These are phyloP conservation scores for Crossoptilon crossoptilon DNA, from an alignment of 2,797 vertebrate species.

Conservation along the genomic window DNA sequence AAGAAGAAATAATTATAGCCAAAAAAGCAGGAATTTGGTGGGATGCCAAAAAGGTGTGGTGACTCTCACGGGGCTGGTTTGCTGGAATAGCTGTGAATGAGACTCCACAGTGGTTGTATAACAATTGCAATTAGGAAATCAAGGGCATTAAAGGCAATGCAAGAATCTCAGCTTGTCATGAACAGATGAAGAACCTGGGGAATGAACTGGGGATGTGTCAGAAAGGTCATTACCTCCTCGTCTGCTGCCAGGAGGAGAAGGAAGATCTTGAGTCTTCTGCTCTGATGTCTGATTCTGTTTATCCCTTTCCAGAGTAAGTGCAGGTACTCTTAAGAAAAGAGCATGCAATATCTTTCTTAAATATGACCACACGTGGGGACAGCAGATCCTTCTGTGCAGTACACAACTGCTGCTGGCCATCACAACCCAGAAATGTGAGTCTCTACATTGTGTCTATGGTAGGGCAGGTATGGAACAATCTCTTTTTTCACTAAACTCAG, in stretches of 20 bases:
- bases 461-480: background rate
- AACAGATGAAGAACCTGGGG: background rate
- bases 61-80: background rate
- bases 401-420: background rate
- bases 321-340: background rate
- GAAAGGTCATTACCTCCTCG: background rate
- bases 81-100: background rate
- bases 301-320: background rate
- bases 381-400: background rate
- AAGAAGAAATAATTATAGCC: background rate
- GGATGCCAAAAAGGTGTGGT: background rate
- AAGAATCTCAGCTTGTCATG: background rate
- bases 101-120: background rate
- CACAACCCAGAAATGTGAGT: background rate
- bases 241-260: background rate
- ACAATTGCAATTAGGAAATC: background rate
- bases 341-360: background rate
- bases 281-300: background rate
- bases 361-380: background rate
- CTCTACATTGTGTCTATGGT: background rate
- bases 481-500: background rate
- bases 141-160: background rate
- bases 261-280: background rate
- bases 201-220: rapidly evolving
- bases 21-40: background rate